These are phyloP conservation scores for Mythimna ferrago DNA, from an alignment of 2,888 invertebrate species.

Conservation along the genomic window DNA sequence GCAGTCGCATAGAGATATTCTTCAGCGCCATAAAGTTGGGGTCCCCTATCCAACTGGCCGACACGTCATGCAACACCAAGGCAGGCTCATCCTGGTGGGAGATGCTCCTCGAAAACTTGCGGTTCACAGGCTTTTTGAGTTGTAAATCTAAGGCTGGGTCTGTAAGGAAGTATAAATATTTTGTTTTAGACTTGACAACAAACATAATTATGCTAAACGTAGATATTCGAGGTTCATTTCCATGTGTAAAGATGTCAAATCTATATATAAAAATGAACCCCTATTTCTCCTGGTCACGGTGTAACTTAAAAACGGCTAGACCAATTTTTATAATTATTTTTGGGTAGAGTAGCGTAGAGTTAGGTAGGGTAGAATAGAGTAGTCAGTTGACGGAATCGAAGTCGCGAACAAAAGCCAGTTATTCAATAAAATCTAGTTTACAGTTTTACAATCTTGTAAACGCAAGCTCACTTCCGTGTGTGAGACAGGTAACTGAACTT, in stretches of 20 bases:
- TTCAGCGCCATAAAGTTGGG: constrained; percentile 89
- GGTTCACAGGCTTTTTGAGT: constrained; percentile 41
- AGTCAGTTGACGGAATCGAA: too few species aligned
- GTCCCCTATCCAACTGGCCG: constrained; percentile 89
- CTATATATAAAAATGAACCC: too few species aligned
- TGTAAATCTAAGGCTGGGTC: background rate
- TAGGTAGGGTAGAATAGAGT: too few species aligned
- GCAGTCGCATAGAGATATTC: constrained; percentile 88
- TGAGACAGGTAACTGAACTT: background rate
- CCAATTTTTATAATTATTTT: too few species aligned
- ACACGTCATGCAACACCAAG: constrained; percentile 80
- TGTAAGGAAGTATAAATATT: constrained; percentile 4
- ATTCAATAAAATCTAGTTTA: background rate
- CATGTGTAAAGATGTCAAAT: too few species aligned
- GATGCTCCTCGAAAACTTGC: constrained; percentile 72
- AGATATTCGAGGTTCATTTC: background rate
- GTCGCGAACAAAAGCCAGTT: too few species aligned
- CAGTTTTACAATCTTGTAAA: background rate
- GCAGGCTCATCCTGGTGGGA: constrained; percentile 80
- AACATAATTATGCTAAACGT: background rate
- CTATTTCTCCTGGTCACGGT: too few species aligned
- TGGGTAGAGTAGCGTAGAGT: too few species aligned
- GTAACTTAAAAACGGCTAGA: too few species aligned
- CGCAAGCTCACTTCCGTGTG: background rate
- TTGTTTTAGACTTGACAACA: background rate